Conservation (phyloP, 2,797 vertebrate genomes). For the Podargus strigoides region DNA sequence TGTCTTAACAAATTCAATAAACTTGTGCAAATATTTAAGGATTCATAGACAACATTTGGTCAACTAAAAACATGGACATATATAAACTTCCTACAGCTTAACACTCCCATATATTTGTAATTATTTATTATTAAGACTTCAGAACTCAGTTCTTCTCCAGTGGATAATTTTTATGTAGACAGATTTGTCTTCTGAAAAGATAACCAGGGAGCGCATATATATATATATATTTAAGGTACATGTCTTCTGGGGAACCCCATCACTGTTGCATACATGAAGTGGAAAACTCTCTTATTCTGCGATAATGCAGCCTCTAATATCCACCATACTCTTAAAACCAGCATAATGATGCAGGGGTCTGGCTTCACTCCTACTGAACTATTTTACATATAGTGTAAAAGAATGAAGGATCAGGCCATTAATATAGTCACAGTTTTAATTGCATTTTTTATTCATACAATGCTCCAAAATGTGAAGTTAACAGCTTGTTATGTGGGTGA, state of each 20-base stretch:
- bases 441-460: slow-evolving; percentile 3
- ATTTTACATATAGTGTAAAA: neutral
- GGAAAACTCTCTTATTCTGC: neutral
- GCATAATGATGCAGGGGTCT: neutral
- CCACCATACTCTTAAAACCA: neutral
- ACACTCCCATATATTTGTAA: neutral
- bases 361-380: neutral
- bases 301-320: neutral
- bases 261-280: neutral
- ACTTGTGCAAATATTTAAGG: neutral
- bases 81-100: neutral
- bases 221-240: neutral
- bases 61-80: neutral
- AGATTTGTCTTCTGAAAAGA: neutral
- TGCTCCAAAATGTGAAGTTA: slow-evolving; percentile 3
- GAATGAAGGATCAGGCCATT: slow-evolving; percentile 1
- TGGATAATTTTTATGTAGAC: neutral
- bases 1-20: neutral
- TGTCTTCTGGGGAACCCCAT: neutral
- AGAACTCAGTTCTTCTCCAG: neutral
- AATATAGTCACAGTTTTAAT: neutral
- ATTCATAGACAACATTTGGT: neutral
- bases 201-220: neutral
- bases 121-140: neutral
- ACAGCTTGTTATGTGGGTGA: slow-evolving; percentile 39